These are phyloP conservation scores for Apis mellifera DNA, from an alignment of 1,140 invertebrate species.

Conservation along the genomic window DNA sequence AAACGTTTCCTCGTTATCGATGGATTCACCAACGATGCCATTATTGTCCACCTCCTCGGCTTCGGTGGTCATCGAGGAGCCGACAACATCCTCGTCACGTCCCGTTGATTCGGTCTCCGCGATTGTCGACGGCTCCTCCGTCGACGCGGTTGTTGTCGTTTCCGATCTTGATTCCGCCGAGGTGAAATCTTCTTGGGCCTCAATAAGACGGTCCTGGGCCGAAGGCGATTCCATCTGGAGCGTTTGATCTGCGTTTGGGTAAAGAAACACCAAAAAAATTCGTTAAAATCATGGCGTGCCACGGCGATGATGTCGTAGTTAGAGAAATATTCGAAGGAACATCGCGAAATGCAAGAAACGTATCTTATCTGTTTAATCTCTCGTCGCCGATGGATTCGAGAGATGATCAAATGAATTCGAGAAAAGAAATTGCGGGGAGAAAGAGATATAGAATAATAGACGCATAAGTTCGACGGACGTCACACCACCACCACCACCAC, in stretches of 20 bases:
- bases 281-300: background rate
- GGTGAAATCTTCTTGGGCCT: constrained; percentile 74
- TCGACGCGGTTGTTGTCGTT: background rate
- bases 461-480: background rate
- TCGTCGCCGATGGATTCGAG: background rate
- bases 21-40: background rate
- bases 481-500: too few relatives aligned
- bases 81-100: constrained; percentile 6
- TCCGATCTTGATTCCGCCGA: constrained; percentile 51
- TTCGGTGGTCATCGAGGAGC: background rate
- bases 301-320: background rate
- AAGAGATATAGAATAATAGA: background rate
- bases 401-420: background rate
- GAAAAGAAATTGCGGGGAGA: background rate
- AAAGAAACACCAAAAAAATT: background rate
- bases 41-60: background rate
- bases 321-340: background rate
- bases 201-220: constrained; percentile 61
- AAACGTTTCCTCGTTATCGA: background rate
- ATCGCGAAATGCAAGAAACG: background rate
- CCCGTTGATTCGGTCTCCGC: background rate
- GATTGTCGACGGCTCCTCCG: background rate
- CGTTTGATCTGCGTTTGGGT: constrained; percentile 60
- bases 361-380: background rate
- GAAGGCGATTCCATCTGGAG: constrained; percentile 77